Percentiles rank a stretch among this genome's conserved stretches.
Evolutionary conservation across 2,797 vertebrate genomes (phyloP).

Genomic region (Melopsittacus undulatus): DNA sequence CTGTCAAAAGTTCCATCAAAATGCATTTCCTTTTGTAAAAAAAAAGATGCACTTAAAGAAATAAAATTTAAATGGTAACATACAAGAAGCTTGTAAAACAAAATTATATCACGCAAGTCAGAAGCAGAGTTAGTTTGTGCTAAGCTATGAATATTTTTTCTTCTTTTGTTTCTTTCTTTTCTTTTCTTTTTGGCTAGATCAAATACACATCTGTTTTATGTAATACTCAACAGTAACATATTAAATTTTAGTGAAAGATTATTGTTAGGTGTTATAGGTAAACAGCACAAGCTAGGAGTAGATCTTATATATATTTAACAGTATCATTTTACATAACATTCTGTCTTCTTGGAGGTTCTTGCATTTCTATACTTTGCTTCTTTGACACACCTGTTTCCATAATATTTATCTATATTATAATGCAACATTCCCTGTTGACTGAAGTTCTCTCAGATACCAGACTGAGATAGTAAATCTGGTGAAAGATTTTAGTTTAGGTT

Average conservation of each 20-base stretch:
- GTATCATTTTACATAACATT: constrained; percentile 38
- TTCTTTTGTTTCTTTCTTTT: neutral
- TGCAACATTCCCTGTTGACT: neutral
- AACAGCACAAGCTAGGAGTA: constrained; percentile 24
- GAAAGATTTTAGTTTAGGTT: constrained; percentile 49
- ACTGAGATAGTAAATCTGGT: constrained; percentile 46
- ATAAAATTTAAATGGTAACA: neutral
- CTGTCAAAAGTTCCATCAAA: neutral
- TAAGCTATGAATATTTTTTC: neutral
- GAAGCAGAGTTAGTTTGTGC: neutral
- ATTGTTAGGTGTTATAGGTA: constrained; percentile 51
- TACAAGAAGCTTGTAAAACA: neutral
- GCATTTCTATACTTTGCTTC: neutral
- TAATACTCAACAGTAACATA: constrained; percentile 1
- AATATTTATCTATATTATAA: neutral
- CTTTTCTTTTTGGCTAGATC: constrained; percentile 21
- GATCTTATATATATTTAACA: constrained; percentile 3
- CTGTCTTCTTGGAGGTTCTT: constrained; percentile 29
- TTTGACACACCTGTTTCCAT: neutral
- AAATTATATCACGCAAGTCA: neutral
- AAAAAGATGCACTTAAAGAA: neutral
- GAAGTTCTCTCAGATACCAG: constrained; percentile 14
- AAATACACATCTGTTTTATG: constrained; percentile 12
- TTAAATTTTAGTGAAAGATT: constrained; percentile 45
- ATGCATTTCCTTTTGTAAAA: neutral